A percentile compares a stretch with the other conserved stretches of the same genome.
Conservation (phyloP, 2,888 invertebrate species). For the Smittia sp. region DNA sequence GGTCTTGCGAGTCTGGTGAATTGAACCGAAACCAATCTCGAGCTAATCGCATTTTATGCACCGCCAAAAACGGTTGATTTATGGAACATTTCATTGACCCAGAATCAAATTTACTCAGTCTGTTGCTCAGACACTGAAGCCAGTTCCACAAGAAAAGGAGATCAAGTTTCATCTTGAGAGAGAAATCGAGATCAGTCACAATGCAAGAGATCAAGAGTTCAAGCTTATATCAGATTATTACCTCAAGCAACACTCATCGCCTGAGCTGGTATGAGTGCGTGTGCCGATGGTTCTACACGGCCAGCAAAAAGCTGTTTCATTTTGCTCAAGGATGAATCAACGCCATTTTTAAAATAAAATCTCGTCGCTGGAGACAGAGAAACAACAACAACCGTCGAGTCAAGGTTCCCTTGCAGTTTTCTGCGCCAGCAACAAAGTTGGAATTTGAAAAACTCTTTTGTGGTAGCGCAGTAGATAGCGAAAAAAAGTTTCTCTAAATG, state of each 20-base stretch:
- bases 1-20: neutral
- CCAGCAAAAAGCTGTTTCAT: neutral
- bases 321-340: slow-evolving; percentile 18
- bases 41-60: slow-evolving; percentile 5
- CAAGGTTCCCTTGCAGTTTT: neutral
- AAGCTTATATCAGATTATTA: slow-evolving; percentile 20
- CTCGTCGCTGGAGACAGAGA: neutral
- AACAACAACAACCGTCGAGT: neutral
- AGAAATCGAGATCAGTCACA: slow-evolving; percentile 32
- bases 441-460: neutral
- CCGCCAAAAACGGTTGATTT: neutral
- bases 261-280: neutral
- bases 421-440: neutral
- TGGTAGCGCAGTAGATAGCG: neutral
- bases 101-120: slow-evolving; percentile 1
- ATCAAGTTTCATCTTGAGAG: neutral
- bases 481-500: neutral
- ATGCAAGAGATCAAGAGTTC: slow-evolving; percentile 34
- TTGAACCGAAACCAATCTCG: neutral
- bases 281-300: neutral
- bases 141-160: neutral
- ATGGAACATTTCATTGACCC: slow-evolving; percentile 36
- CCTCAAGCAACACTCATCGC: neutral
- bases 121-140: too few species aligned
- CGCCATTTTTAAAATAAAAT: slow-evolving; percentile 9